Evolutionary conservation across 2,113 vertebrate genomes (phyloP).

Genomic region (Phasianus colchicus): DNA sequence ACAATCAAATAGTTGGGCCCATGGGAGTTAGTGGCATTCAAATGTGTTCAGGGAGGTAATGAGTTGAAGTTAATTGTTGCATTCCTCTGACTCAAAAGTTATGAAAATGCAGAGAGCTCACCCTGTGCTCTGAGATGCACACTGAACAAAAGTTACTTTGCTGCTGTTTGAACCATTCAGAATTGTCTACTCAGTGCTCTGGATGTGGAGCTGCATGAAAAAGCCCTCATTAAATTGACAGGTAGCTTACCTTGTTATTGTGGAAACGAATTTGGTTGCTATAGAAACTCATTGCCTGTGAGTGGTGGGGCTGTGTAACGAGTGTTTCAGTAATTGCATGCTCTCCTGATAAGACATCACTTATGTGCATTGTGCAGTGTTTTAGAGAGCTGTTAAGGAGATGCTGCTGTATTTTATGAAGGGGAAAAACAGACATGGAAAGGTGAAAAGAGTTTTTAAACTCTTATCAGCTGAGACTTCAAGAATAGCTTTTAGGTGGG

Average conservation of each 20-base stretch:
- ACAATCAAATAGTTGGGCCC: not conserved
- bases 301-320: not conserved
- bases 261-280: constrained; percentile 33
- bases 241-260: not conserved
- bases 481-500: not conserved
- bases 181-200: not conserved
- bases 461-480: not conserved
- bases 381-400: constrained; percentile 8
- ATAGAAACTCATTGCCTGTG: constrained; percentile 25
- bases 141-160: not conserved
- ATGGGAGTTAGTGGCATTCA: not conserved
- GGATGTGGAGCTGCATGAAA: not conserved
- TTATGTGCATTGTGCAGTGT: not conserved
- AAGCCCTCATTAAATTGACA: not conserved
- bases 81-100: not conserved
- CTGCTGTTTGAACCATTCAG: not conserved
- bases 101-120: not conserved
- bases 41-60: not conserved
- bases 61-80: not conserved
- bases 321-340: not conserved
- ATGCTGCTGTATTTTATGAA: not conserved
- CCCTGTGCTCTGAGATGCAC: not conserved
- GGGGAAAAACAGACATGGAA: not conserved
- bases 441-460: constrained; percentile 3
- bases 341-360: not conserved